Evolutionary conservation across 2,888 invertebrate species (phyloP), one percentile per base, ranked within the genome.

Genomic region (Therioaphis trifolii): DNA sequence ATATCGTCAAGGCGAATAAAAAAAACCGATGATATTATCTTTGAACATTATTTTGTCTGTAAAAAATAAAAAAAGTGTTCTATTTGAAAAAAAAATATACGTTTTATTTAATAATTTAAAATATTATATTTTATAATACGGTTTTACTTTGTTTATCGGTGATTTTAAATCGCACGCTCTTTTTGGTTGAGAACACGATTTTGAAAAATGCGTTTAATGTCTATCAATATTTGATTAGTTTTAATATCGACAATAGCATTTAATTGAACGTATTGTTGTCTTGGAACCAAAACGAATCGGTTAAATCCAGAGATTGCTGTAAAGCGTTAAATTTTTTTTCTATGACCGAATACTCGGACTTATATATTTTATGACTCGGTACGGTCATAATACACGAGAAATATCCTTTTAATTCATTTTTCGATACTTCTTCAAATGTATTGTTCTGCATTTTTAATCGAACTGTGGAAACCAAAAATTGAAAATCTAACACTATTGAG

Each of bases 211-310:
- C 29, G 29, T 63, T 35, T 63, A 2, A 63, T 29, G 15, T 5
- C 9, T 18, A 15, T 63, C 18, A 18, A 63, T 29, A 35, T 35
- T 18, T 58, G 24, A 24, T 58, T 58, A 9, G 58, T 24, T 35
- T 35, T 18, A 63, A 29, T 18, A 35, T 18, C 35, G 63, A 63
- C 63, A 63, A 63, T 63, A 63, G 29, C 15, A 35, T 18, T 63
- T 63, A n/a, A 63, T 63, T 18, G 15, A 63, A 27, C 27, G 18
- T 63, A 63, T 63, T 61, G 29, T 63, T 63, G 35, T 63, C 63
- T 29, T 18, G 18, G 27, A 18, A 63, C 63, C 63, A 18, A 29
- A 35, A 9, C 29, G 27, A 63, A 63, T 35, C 18, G 29, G 63
- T 63, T 63, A 63, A 63, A 63, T 18, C 35, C 63, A 2, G 14